Evolutionary conservation across 2,888 invertebrate species (phyloP).

Genomic region (Drosophila gaucha): DNA sequence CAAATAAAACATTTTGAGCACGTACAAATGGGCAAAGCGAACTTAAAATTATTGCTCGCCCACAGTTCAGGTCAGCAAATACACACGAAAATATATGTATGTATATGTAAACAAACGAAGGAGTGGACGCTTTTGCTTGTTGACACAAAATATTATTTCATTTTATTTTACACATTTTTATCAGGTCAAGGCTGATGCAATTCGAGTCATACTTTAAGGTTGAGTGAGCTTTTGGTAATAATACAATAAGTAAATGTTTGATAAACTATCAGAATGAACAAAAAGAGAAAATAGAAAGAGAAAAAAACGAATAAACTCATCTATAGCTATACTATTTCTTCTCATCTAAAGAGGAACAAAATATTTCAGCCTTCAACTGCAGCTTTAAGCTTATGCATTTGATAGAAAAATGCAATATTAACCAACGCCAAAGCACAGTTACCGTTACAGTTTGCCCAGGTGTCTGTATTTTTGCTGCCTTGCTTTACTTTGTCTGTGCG

Average conservation of each 20-base stretch:
- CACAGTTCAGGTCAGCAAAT: conserved; percentile 44
- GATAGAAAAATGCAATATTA: conserved; percentile 5
- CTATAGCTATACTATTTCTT: no score
- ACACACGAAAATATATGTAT: conserved; percentile 2
- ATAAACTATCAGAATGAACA: neutral
- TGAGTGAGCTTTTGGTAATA: conserved; percentile 12
- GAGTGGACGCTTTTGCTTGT: conserved; percentile 19
- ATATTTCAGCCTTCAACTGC: neutral
- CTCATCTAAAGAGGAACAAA: neutral
- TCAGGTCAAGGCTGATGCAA: conserved; percentile 44
- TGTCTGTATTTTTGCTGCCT: conserved; percentile 16
- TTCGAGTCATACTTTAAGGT: conserved; percentile 19
- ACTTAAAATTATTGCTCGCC: conserved; percentile 46
- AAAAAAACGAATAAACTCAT: no score
- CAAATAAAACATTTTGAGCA: conserved; percentile 63
- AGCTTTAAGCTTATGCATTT: neutral
- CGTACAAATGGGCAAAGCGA: conserved; percentile 48
- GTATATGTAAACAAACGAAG: neutral
- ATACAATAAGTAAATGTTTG: neutral
- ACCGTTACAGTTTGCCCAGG: conserved; percentile 35
- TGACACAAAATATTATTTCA: conserved; percentile 26
- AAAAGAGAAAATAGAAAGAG: neutral
- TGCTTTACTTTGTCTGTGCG: conserved; percentile 30
- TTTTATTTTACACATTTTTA: conserved; percentile 16
- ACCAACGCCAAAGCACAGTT: conserved; percentile 34